phyloP scores from a whole-genome alignment of 2,113 vertebrate species.

The Cepphus grylle region DNA sequence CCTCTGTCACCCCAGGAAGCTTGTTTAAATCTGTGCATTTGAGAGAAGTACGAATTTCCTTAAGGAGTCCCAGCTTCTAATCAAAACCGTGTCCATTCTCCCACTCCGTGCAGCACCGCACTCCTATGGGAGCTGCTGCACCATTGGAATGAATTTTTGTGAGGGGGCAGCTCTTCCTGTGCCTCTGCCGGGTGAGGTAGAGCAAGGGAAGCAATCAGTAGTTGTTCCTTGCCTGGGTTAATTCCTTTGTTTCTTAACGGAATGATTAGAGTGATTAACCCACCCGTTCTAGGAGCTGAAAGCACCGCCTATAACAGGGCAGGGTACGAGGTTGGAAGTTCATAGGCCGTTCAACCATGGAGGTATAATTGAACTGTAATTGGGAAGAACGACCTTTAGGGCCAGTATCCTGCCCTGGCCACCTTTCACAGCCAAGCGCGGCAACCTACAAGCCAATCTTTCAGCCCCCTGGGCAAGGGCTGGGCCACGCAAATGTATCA shows the following conservation, averaged over 20 bases:
- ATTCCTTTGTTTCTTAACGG: background rate
- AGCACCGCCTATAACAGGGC: background rate
- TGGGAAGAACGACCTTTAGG: background rate
- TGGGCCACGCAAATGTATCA: background rate
- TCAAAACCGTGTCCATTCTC: background rate
- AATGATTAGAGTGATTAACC: background rate
- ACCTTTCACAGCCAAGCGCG: background rate
- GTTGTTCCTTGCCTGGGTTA: background rate
- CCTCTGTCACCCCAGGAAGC: background rate
- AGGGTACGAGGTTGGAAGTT: background rate
- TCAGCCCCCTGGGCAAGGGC: background rate
- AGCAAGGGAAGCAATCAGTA: background rate
- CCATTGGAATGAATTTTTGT: background rate
- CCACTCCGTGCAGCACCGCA: accelerated
- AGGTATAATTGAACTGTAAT: background rate
- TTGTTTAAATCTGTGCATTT: background rate
- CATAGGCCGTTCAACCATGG: background rate
- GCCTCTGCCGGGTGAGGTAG: background rate
- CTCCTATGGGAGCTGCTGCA: background rate
- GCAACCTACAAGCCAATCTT: background rate
- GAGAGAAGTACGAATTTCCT: background rate
- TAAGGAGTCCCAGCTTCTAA: background rate
- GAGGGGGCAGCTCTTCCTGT: accelerated
- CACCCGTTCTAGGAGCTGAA: background rate
- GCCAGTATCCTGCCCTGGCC: background rate